Evolutionary conservation across 2,888 invertebrate species (phyloP).

Genomic region (Chymomyza procnemis): DNA sequence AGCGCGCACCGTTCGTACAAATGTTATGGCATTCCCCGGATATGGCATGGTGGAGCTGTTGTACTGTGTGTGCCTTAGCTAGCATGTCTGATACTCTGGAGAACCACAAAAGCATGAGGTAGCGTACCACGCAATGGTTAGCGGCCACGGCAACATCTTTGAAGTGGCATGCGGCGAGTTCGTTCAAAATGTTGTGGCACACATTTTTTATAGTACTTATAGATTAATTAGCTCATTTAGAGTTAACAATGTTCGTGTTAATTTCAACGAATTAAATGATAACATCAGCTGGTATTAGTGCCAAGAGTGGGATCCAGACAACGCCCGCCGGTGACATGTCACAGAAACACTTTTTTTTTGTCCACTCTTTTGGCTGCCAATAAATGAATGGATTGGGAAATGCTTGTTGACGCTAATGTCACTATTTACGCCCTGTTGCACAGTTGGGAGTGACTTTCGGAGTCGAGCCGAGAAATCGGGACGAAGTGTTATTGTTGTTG

Average conservation of each 20-base stretch:
- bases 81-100: slow-evolving; percentile 58
- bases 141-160: neutral
- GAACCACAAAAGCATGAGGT: slow-evolving; percentile 65
- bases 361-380: slow-evolving; percentile 32
- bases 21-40: neutral
- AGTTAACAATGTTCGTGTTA: slow-evolving; percentile 78
- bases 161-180: neutral
- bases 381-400: slow-evolving; percentile 47
- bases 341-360: no score
- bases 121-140: slow-evolving; percentile 37
- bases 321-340: slow-evolving; percentile 30
- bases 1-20: neutral
- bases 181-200: slow-evolving; percentile 18
- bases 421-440: slow-evolving; percentile 57
- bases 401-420: slow-evolving; percentile 67
- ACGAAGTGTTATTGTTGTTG: slow-evolving; percentile 18
- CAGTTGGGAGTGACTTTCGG: slow-evolving; percentile 22
- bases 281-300: slow-evolving; percentile 60
- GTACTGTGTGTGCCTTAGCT: slow-evolving; percentile 36
- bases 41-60: neutral
- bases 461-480: slow-evolving; percentile 20
- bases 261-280: slow-evolving; percentile 79
- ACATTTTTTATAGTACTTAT: slow-evolving; percentile 18
- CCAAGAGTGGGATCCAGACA: slow-evolving; percentile 12
- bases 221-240: slow-evolving; percentile 78